phyloP scores from a whole-genome alignment of 1,140 invertebrate species.

The Maniola jurtina region DNA sequence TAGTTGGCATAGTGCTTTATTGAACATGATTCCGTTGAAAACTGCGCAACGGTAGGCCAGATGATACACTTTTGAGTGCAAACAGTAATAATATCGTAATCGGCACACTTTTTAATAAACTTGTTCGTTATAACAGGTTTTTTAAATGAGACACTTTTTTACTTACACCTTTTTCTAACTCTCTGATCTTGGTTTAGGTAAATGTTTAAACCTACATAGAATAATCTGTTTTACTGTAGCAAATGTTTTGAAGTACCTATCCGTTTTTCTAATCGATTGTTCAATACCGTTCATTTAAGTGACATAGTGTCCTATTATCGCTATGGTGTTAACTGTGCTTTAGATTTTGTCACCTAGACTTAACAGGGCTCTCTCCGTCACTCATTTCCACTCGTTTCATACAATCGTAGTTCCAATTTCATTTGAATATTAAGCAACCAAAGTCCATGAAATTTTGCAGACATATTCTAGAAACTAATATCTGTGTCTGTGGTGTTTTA shows the following conservation, averaged over 20 bases:
- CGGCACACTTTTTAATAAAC: constrained; percentile 26
- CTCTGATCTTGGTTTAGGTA: neutral
- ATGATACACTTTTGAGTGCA: constrained; percentile 31
- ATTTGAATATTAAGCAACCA: too few species aligned
- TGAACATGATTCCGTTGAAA: constrained; percentile 58
- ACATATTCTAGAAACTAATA: too few species aligned
- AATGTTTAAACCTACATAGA: too few species aligned
- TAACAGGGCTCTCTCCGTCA: too few species aligned
- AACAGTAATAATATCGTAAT: constrained; percentile 30
- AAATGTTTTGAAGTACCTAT: neutral
- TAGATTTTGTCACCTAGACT: neutral
- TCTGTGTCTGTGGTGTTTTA: too few species aligned
- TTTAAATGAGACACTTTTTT: constrained; percentile 4
- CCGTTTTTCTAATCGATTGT: neutral
- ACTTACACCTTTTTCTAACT: neutral
- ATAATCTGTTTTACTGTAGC: too few species aligned
- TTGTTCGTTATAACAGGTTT: constrained; percentile 10
- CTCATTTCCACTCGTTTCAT: too few species aligned
- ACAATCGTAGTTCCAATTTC: too few species aligned
- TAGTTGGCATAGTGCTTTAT: constrained; percentile 74
- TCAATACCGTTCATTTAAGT: neutral
- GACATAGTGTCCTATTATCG: neutral
- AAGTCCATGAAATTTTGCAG: too few species aligned
- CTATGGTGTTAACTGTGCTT: neutral
- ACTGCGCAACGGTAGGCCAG: constrained; percentile 48